phyloP scores from a whole-genome alignment of 2,888 invertebrate species.

The Eupithecia inturbata region DNA sequence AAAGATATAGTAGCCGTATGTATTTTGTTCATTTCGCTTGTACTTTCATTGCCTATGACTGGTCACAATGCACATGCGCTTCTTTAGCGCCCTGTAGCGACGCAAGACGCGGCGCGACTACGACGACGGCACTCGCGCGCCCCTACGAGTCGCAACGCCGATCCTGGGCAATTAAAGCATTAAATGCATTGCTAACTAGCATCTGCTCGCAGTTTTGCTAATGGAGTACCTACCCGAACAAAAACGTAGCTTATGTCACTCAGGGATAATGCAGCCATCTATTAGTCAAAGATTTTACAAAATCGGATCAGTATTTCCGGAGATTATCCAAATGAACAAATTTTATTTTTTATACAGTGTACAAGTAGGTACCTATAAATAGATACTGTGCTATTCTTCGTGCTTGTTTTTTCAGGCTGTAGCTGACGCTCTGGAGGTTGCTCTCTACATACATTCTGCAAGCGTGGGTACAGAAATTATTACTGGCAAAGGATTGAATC shows the following conservation, averaged over 20 bases:
- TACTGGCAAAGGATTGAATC: constrained; percentile 74
- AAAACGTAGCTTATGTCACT: no score
- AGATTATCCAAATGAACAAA: background rate
- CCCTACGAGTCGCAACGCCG: no score
- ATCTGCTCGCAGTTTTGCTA: no score
- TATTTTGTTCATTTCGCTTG: constrained; percentile 21
- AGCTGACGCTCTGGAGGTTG: constrained; percentile 67
- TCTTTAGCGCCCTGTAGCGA: background rate
- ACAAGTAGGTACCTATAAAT: no score
- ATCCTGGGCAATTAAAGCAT: no score
- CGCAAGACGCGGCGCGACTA: no score
- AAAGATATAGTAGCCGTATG: constrained; percentile 65
- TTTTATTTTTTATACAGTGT: no score
- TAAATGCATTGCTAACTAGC: no score
- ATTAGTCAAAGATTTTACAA: background rate
- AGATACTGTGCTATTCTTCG: background rate
- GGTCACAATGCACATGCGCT: no score
- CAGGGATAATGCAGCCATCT: no score
- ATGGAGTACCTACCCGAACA: no score
- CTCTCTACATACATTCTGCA: constrained; percentile 71
- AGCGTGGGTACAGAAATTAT: constrained; percentile 73
- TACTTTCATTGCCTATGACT: background rate
- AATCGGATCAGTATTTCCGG: background rate
- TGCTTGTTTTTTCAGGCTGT: constrained; percentile 52
- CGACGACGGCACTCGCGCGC: no score